A percentile compares a stretch with the other conserved stretches of the same genome.
Evolutionary conservation across 37 sponge, comb jelly and placozoan genomes (phyloP).

Genomic region (Cliona cf. orientalis): DNA sequence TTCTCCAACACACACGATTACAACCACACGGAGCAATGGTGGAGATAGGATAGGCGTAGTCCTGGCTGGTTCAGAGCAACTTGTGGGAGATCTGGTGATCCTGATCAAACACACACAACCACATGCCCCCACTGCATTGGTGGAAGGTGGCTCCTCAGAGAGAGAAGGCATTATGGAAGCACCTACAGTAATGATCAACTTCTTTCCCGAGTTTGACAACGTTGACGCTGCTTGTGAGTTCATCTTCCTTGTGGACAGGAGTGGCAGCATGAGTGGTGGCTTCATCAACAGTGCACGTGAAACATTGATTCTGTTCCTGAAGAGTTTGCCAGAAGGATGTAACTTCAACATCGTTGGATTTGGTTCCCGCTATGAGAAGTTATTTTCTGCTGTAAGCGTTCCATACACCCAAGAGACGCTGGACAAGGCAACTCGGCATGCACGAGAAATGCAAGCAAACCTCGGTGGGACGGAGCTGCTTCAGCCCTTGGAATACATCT

Average conservation of each 20-base stretch:
- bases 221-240: constrained; percentile 69
- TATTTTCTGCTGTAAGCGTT: constrained; percentile 59
- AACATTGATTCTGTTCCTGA: constrained; percentile 76
- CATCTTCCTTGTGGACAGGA: constrained; percentile 74
- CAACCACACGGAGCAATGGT: not conserved
- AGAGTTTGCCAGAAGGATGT: constrained; percentile 72
- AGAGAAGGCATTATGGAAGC: constrained; percentile 25
- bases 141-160: constrained; percentile 19
- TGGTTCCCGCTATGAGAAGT: constrained; percentile 49
- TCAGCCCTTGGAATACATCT: constrained; percentile 68
- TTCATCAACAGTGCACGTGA: constrained; percentile 67
- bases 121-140: constrained; percentile 25
- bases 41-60: not conserved
- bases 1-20: constrained; percentile 57
- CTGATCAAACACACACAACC: constrained; percentile 48
- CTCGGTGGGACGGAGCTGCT: constrained; percentile 78
- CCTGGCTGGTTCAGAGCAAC: not conserved
- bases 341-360: constrained; percentile 83
- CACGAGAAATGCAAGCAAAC: constrained; percentile 46
- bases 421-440: constrained; percentile 56
- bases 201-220: constrained; percentile 56
- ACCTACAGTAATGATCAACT: constrained; percentile 66
- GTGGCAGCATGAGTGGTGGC: constrained; percentile 81
- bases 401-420: constrained; percentile 61
- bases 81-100: constrained; percentile 51